Percentiles rank a stretch among this genome's conserved stretches.
These are phyloP conservation scores for Sarcophaga variegata DNA, from an alignment of 2,888 invertebrate genomes.

Conservation along the genomic window DNA sequence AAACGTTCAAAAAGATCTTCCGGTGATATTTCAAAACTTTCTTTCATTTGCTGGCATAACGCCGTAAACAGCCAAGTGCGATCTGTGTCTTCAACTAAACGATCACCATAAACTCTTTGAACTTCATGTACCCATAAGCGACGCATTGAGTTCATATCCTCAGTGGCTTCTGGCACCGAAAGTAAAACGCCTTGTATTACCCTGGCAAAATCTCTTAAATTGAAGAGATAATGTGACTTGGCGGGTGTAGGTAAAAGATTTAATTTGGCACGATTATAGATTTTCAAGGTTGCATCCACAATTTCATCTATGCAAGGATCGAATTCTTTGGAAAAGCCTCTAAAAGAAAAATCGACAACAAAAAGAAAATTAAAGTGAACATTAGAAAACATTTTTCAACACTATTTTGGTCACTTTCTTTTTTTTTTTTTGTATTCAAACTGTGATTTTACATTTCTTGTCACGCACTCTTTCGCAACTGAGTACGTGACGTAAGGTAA, in stretches of 20 bases:
- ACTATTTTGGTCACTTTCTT: not conserved
- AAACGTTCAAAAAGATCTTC: conserved; percentile 88
- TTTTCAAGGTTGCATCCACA: conserved; percentile 91
- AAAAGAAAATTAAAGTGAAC: not conserved
- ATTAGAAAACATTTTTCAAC: not conserved
- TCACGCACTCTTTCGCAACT: not conserved
- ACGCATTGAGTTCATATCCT: conserved; percentile 92
- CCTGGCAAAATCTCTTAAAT: conserved; percentile 95
- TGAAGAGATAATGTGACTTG: conserved; percentile 97
- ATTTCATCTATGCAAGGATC: conserved; percentile 95
- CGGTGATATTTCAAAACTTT: conserved; percentile 86
- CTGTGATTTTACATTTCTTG: not conserved
- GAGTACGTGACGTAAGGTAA: conserved; percentile 27
- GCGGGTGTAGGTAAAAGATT: conserved; percentile 95
- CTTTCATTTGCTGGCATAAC: conserved; percentile 85
- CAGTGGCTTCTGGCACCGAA: conserved; percentile 95
- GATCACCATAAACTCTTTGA: conserved; percentile 95
- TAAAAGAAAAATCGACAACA: conserved; percentile 75
- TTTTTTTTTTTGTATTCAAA: not conserved
- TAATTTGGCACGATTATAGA: conserved; percentile 92
- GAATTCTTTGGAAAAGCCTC: conserved; percentile 97
- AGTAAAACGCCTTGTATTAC: conserved; percentile 95
- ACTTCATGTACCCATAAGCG: conserved; percentile 97
- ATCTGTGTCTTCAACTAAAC: conserved; percentile 92
- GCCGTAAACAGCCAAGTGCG: conserved; percentile 90